Evolutionary conservation across 2,888 invertebrate genomes (phyloP).

Genomic region (Calameuta pallipes): DNA sequence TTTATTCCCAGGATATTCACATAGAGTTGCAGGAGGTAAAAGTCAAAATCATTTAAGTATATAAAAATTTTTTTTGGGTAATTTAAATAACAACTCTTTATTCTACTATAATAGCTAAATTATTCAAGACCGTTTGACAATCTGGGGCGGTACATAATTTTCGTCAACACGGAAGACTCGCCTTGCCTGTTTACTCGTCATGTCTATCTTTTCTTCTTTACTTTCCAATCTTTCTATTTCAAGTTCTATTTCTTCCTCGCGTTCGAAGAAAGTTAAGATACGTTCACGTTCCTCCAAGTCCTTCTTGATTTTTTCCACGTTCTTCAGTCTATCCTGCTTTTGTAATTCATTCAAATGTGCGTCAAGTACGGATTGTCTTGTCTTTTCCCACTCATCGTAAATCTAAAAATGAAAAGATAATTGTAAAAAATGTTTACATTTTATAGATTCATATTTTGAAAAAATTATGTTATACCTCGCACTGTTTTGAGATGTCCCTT

Average conservation of each 20-base stretch:
- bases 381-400: constrained; percentile 72
- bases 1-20: neutral
- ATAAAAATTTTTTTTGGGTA: no score
- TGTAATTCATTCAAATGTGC: constrained; percentile 71
- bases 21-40: no score
- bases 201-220: constrained; percentile 33
- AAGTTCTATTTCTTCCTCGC: constrained; percentile 80
- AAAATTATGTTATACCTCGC: constrained; percentile 60
- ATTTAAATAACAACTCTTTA: neutral
- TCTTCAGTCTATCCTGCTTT: constrained; percentile 66
- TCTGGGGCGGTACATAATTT: constrained; percentile 79
- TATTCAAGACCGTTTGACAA: constrained; percentile 55
- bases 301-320: constrained; percentile 72
- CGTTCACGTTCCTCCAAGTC: constrained; percentile 73
- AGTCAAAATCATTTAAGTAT: no score
- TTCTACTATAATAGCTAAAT: neutral
- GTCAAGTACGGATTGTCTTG: constrained; percentile 71
- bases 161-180: constrained; percentile 68
- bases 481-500: constrained; percentile 72
- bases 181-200: constrained; percentile 27
- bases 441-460: constrained; percentile 3
- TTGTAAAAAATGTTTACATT: constrained; percentile 11
- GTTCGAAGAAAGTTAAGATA: constrained; percentile 79
- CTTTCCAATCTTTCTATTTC: constrained; percentile 70
- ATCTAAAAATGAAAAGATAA: constrained; percentile 60